Conservation (phyloP, 2,113 vertebrate genomes). For the Martes martes region DNA sequence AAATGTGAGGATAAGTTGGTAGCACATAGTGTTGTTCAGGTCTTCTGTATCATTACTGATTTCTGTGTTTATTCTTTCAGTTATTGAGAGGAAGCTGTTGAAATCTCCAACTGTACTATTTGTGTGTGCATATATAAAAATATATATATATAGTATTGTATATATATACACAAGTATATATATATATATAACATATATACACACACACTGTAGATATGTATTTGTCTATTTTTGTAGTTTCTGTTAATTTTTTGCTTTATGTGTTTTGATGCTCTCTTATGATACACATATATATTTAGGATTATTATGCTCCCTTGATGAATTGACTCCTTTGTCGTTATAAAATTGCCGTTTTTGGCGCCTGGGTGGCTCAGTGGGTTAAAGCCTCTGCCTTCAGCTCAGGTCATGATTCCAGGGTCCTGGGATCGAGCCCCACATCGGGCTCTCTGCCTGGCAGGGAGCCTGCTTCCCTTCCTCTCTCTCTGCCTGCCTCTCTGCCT, state of each 20-base stretch:
- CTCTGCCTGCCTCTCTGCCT: too few relatives aligned
- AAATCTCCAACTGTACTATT: neutral
- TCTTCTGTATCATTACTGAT: neutral
- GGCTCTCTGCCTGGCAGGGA: too few relatives aligned
- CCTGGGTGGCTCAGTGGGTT: too few relatives aligned
- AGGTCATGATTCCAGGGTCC: too few relatives aligned
- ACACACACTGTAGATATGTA: neutral
- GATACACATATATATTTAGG: neutral
- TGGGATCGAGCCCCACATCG: too few relatives aligned
- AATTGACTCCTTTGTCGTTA: neutral
- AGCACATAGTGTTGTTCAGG: neutral
- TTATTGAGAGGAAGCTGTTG: neutral
- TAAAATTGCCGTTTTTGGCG: neutral
- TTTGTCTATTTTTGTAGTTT: slow-evolving; percentile 13
- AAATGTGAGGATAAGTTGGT: neutral
- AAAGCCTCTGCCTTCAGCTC: too few relatives aligned
- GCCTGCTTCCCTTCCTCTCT: too few relatives aligned
- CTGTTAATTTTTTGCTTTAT: slow-evolving; percentile 1
- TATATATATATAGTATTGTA: neutral
- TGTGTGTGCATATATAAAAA: neutral
- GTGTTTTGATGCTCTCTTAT: neutral
- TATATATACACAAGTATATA: neutral
- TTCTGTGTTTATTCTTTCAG: neutral
- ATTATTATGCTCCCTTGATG: neutral
- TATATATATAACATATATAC: neutral